Base-by-base conservation (phyloP, 2,113 vertebrate genomes). In the Eubucco bourcierii region DNA sequence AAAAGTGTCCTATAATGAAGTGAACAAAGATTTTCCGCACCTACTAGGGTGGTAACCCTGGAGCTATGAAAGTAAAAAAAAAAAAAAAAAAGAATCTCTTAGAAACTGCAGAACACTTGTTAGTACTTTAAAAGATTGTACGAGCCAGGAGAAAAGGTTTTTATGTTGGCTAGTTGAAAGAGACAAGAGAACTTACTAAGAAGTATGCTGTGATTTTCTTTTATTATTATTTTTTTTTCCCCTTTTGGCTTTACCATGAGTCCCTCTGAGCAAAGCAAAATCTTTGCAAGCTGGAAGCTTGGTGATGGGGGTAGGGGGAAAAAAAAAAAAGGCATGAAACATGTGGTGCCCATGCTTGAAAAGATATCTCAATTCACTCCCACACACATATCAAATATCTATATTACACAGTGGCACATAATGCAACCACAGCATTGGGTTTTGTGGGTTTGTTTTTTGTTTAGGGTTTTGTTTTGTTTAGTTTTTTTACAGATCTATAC, bases 11-110 rank as follows among this genome's bases (percentile, higher is more conserved):
- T 91, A 94, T 90, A 96, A 95, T 93, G 92, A 96, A 97, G 94
- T 96, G 96, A 97, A 96, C 86, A 97, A 97, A 97, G 91, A 95
- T 95, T 95, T 97, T 96, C 85, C 65, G 76, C 88, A 97, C 89
- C 94, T 96, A 96, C 89, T 58, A 95, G 90, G 76, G 95, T 96
- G 89, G 95, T 92, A 97, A 96, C 93, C 94, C 93, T 88, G 89
- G 67, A 95, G 91, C 71, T 95, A 94, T 93, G 80, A 96, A 96
- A 97, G 84, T 80, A 80, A 94, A 96, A 86, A 79, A 94, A 96
- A 95, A 80, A 94, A 96, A 86, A 79, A 71, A 84, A 71, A 81
- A 81, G 53, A 80, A 94, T 91, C 75, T 92, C 87, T 96, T 87
- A 94, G 92, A 95, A 97, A 97, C 89, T 52, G 2, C 89, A 92